phyloP scores from a whole-genome alignment of 2,888 invertebrate species.

The Polylopha cassiicola region DNA sequence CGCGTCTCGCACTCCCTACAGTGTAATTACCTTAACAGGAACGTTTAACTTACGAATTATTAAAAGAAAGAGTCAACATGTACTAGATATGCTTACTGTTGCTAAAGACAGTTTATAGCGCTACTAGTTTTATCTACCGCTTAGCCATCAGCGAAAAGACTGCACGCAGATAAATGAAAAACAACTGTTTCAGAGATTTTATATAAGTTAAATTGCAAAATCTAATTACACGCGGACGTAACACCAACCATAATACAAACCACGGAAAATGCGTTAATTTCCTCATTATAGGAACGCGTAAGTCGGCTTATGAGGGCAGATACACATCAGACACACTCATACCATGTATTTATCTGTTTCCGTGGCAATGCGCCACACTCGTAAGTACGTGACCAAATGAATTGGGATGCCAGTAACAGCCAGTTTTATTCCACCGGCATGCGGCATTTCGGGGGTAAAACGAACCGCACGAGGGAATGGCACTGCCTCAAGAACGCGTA shows the following conservation, averaged over 20 bases:
- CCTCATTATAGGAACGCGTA: slow-evolving; percentile 15
- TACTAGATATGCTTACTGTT: too few species aligned
- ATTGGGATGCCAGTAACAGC: slow-evolving; percentile 34
- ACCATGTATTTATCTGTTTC: slow-evolving; percentile 21
- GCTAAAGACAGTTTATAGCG: slow-evolving; percentile 1
- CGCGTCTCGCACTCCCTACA: slow-evolving; percentile 43
- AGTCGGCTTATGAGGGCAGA: slow-evolving; percentile 19
- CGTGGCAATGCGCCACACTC: slow-evolving; percentile 20
- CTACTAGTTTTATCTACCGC: slow-evolving; percentile 5
- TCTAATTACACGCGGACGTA: slow-evolving; percentile 17
- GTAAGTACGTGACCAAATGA: slow-evolving; percentile 27
- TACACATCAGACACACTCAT: slow-evolving; percentile 10
- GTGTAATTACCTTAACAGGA: slow-evolving; percentile 20
- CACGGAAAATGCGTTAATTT: slow-evolving; percentile 21
- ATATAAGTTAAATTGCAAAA: slow-evolving; percentile 17
- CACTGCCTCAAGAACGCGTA: slow-evolving; percentile 31
- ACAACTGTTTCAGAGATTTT: slow-evolving; percentile 9
- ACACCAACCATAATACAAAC: slow-evolving; percentile 9
- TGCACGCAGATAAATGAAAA: slow-evolving; percentile 10
- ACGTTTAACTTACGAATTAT: slow-evolving; percentile 8
- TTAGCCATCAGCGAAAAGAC: slow-evolving; percentile 9
- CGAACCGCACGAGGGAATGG: slow-evolving; percentile 42
- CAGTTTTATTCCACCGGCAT: slow-evolving; percentile 44
- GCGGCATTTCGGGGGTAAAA: slow-evolving; percentile 50
- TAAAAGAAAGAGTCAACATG: too few species aligned